These are phyloP conservation scores for Corvus moneduloides DNA, from an alignment of 2,113 vertebrate genomes.

Conservation along the genomic window DNA sequence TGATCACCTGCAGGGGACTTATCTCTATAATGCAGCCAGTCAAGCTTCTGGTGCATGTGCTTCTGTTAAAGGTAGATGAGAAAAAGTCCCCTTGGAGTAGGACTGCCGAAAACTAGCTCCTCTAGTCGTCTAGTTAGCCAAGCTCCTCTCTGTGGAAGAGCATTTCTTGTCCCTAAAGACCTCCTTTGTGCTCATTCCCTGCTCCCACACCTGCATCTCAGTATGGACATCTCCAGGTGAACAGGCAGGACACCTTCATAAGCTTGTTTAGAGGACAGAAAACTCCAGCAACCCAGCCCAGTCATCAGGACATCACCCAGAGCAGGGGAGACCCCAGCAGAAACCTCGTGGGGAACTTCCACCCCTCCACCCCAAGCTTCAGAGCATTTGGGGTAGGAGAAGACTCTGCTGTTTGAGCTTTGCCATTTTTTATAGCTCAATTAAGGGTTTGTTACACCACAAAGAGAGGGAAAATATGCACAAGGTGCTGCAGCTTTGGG, in stretches of 20 bases:
- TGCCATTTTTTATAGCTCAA: background rate
- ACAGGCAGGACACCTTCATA: background rate
- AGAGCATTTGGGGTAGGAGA: background rate
- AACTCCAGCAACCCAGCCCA: background rate
- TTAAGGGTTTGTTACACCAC: background rate
- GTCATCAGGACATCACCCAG: background rate
- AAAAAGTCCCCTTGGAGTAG: background rate
- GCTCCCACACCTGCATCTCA: background rate
- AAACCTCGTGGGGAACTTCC: background rate
- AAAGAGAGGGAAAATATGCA: background rate
- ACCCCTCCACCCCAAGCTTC: background rate
- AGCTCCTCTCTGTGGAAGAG: background rate
- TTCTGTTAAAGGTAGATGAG: background rate
- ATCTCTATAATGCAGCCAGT: background rate
- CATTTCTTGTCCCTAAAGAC: background rate
- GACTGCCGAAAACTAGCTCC: background rate
- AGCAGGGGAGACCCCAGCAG: background rate
- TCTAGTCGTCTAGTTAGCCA: background rate
- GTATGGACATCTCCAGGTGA: background rate
- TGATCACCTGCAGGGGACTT: background rate
- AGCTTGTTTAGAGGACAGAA: background rate
- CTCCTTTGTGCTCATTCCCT: background rate
- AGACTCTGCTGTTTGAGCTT: background rate
- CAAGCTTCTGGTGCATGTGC: background rate
- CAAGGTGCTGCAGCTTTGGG: background rate